Evolutionary conservation across 2,113 vertebrate genomes (phyloP).

Genomic region (Noctilio leporinus): DNA sequence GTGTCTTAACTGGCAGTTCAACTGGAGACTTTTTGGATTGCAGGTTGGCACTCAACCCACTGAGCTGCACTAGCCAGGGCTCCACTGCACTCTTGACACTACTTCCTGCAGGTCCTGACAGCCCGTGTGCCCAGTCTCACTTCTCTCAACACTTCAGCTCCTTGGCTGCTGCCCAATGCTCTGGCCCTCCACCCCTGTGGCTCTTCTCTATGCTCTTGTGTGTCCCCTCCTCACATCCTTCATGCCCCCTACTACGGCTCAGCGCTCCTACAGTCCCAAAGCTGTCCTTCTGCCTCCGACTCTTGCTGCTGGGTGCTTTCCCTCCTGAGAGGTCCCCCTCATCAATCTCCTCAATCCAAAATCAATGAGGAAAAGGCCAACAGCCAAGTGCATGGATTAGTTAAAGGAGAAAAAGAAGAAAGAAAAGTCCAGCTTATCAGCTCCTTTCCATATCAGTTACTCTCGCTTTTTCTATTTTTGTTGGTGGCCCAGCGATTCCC

Average conservation of each 20-base stretch:
- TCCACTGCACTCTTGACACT: fast-evolving
- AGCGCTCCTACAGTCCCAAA: background rate
- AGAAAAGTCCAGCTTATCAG: background rate
- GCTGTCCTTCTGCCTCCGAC: background rate
- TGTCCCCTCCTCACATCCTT: background rate
- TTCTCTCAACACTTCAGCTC: background rate
- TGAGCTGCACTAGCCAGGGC: background rate
- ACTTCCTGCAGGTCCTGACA: background rate
- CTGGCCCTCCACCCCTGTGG: background rate
- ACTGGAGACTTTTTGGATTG: too few relatives aligned
- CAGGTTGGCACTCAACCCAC: too few relatives aligned
- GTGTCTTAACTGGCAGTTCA: too few relatives aligned
- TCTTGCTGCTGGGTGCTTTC: background rate
- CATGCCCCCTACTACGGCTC: background rate
- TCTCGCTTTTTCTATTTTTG: background rate
- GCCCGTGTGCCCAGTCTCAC: too few relatives aligned
- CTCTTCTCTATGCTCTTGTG: background rate
- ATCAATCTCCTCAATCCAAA: slow-evolving; percentile 50
- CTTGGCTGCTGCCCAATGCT: background rate
- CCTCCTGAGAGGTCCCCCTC: slow-evolving; percentile 5
- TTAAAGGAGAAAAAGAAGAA: background rate
- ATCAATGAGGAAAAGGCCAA: slow-evolving; percentile 47
- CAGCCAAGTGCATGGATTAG: background rate
- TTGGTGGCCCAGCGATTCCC: background rate
- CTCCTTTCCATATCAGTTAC: background rate